Conservation (phyloP, 2,797 vertebrate species). For the Eulemur coronatus region DNA sequence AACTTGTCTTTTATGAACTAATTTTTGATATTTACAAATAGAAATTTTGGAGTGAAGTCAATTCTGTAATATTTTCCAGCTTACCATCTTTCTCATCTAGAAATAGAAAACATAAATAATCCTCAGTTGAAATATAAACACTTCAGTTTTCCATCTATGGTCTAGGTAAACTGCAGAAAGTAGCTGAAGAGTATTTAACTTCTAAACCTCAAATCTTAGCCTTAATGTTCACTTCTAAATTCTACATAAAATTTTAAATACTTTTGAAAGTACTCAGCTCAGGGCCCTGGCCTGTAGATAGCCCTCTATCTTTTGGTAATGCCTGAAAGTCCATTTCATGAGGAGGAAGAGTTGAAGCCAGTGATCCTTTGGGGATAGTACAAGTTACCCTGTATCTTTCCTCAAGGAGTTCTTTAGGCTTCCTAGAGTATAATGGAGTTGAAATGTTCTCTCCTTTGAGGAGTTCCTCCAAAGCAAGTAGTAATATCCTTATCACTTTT, state of each 20-base stretch:
- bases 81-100: not conserved
- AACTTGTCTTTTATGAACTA: not conserved
- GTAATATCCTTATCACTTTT: not conserved
- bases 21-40: not conserved
- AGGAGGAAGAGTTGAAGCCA: not conserved
- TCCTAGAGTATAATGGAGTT: not conserved
- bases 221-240: not conserved
- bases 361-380: not conserved
- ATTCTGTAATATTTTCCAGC: not conserved
- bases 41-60: not conserved
- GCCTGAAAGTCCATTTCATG: not conserved
- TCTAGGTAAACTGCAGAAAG: not conserved
- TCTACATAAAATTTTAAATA: not conserved
- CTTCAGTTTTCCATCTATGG: not conserved
- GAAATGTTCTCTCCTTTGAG: not conserved
- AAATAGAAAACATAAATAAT: not conserved
- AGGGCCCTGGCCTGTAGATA: not conserved
- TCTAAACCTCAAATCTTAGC: not conserved
- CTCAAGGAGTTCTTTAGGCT: not conserved
- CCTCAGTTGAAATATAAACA: not conserved
- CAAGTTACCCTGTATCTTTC: not conserved
- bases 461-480: not conserved
- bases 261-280: not conserved
- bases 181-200: not conserved
- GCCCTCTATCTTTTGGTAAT: not conserved